These are phyloP conservation scores for Stylophora pistillata DNA, from an alignment of 64 coral and sea anemone genomes.

Conservation along the genomic window DNA sequence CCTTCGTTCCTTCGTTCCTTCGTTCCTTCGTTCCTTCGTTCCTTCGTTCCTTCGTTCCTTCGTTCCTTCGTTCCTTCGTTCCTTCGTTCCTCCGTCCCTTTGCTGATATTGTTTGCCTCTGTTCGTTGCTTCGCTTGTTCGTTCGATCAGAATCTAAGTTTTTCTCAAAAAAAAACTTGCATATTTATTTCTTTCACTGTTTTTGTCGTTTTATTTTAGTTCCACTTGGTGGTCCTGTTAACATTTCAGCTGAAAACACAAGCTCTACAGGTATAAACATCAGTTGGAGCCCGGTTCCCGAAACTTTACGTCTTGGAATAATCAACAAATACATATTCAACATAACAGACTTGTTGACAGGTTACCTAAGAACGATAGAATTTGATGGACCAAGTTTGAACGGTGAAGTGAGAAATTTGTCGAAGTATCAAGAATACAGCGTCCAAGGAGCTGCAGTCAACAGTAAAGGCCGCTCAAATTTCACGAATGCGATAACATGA, in stretches of 20 bases:
- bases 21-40: not conserved
- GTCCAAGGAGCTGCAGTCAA: not conserved
- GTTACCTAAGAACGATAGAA: not conserved
- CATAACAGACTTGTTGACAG: not conserved
- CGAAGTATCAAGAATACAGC: not conserved
- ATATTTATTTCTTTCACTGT: not conserved
- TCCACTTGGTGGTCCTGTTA: not conserved
- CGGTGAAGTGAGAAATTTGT: not conserved
- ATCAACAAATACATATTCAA: conserved; percentile 8
- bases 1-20: not conserved
- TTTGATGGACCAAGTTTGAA: not conserved
- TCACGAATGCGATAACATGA: not conserved
- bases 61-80: no score
- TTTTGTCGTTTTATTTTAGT: not conserved
- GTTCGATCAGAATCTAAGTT: no score
- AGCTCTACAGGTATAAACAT: conserved; percentile 3
- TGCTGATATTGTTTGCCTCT: no score
- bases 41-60: no score
- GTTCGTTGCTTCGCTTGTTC: no score
- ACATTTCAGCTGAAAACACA: not conserved
- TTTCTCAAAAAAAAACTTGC: not conserved
- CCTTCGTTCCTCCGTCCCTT: no score
- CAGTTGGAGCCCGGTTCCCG: not conserved
- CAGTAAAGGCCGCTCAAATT: conserved; percentile 30
- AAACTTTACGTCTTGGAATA: not conserved